Percentiles rank a stretch among this genome's conserved stretches.
Evolutionary conservation across 2,888 invertebrate species (phyloP).

Genomic region (Megastigmus dorsalis): DNA sequence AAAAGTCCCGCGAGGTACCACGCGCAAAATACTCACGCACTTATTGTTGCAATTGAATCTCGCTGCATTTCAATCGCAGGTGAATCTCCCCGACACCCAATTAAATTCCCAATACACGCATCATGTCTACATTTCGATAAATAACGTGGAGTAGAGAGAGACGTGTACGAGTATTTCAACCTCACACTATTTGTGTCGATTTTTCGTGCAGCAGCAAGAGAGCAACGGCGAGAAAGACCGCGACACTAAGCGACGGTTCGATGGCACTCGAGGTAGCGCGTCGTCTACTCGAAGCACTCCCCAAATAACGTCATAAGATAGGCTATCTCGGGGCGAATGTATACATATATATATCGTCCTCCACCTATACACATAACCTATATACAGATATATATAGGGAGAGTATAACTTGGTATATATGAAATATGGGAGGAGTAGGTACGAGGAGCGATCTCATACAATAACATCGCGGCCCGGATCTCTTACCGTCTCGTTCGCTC

Average conservation of each 20-base stretch:
- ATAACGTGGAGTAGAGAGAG: slow-evolving; percentile 12
- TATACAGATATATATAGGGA: neutral
- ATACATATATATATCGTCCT: slow-evolving; percentile 2
- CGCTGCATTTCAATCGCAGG: too few relatives aligned
- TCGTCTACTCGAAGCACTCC: slow-evolving; percentile 62
- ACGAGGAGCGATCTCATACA: slow-evolving; percentile 63
- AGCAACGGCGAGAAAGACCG: neutral
- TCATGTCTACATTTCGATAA: too few relatives aligned
- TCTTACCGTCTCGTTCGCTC: slow-evolving; percentile 54
- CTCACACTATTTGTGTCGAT: too few relatives aligned
- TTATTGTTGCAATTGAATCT: too few relatives aligned
- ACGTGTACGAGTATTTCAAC: too few relatives aligned
- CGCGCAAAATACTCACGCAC: too few relatives aligned
- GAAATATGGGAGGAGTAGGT: slow-evolving; percentile 61
- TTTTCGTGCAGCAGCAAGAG: too few relatives aligned
- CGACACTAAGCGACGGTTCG: slow-evolving; percentile 55
- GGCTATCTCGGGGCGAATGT: slow-evolving; percentile 58
- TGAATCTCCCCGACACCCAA: too few relatives aligned
- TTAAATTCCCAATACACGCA: too few relatives aligned
- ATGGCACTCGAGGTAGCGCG: slow-evolving; percentile 56
- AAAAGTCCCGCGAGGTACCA: neutral
- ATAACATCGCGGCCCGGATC: slow-evolving; percentile 65
- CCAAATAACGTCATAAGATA: slow-evolving; percentile 66
- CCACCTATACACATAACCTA: neutral
- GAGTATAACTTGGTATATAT: slow-evolving; percentile 56